These are phyloP conservation scores for Malachius bipustulatus DNA, from an alignment of 2,888 invertebrate species.

Conservation along the genomic window DNA sequence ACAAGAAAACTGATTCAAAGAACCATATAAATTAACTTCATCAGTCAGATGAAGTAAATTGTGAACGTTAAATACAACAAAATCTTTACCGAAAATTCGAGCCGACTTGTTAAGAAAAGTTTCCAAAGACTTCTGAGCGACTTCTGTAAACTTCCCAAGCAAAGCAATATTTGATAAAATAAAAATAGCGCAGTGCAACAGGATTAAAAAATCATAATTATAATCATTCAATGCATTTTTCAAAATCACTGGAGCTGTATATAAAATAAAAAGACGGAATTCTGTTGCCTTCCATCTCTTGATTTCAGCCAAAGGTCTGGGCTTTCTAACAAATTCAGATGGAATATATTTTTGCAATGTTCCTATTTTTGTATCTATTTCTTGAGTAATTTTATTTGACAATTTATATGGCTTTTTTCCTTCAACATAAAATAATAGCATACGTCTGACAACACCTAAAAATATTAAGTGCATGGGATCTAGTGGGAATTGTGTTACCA, in stretches of 20 bases:
- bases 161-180: neutral
- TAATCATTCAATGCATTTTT: neutral
- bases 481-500: slow-evolving; percentile 10
- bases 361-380: neutral
- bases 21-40: no score
- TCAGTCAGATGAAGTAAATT: no score
- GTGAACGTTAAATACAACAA: no score
- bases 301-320: neutral
- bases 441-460: slow-evolving; percentile 13
- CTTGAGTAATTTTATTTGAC: slow-evolving; percentile 11
- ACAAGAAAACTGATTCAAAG: no score
- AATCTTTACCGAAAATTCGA: no score
- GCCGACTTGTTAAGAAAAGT: no score
- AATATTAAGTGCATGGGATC: slow-evolving; percentile 16
- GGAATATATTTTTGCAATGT: neutral
- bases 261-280: slow-evolving; percentile 1
- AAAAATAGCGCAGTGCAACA: slow-evolving; percentile 3
- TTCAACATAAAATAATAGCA: slow-evolving; percentile 11
- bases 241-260: neutral
- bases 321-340: neutral
- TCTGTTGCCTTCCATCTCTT: slow-evolving; percentile 2
- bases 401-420: slow-evolving; percentile 7
- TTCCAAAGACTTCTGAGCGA: no score
- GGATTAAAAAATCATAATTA: neutral
- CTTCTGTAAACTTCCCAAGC: no score